A percentile compares a stretch with the other conserved stretches of the same genome.
phyloP scores from a whole-genome alignment of 1,140 invertebrate genomes.

The Nephila pilipes region DNA sequence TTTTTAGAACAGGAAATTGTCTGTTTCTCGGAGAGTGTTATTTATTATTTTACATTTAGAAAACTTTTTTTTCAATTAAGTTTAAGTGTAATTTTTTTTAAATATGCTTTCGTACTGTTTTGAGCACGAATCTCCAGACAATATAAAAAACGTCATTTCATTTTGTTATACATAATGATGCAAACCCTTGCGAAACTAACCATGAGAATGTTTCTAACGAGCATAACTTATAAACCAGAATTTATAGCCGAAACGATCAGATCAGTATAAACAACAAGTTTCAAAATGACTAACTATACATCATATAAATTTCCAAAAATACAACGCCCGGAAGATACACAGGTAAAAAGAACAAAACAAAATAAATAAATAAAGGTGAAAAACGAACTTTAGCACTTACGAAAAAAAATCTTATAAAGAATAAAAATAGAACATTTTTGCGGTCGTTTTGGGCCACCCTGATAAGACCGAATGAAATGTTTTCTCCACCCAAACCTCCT shows the following conservation, averaged over 20 bases:
- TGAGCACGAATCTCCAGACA: too few species aligned
- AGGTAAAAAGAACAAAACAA: not conserved
- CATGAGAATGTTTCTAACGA: too few species aligned
- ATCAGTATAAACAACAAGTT: not conserved
- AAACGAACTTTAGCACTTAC: not conserved
- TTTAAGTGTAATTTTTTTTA: too few species aligned
- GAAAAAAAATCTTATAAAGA: conserved; percentile 63
- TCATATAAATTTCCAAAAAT: conserved; percentile 27
- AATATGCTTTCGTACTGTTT: too few species aligned
- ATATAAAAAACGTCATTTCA: too few species aligned
- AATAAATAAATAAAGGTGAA: not conserved
- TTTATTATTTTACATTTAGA: too few species aligned
- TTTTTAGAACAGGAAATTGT: too few species aligned
- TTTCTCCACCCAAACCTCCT: not conserved
- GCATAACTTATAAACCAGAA: too few species aligned
- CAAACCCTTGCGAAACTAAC: too few species aligned
- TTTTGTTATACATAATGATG: too few species aligned
- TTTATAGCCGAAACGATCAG: not conserved
- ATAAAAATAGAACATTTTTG: conserved; percentile 69
- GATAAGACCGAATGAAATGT: conserved; percentile 74
- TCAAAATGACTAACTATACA: conserved; percentile 50
- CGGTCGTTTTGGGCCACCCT: conserved; percentile 73
- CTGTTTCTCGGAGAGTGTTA: too few species aligned
- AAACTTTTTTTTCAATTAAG: too few species aligned
- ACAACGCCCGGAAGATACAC: conserved; percentile 51